Base-by-base conservation (phyloP, 2,888 invertebrate genomes). In the Lasioglossum morio region DNA sequence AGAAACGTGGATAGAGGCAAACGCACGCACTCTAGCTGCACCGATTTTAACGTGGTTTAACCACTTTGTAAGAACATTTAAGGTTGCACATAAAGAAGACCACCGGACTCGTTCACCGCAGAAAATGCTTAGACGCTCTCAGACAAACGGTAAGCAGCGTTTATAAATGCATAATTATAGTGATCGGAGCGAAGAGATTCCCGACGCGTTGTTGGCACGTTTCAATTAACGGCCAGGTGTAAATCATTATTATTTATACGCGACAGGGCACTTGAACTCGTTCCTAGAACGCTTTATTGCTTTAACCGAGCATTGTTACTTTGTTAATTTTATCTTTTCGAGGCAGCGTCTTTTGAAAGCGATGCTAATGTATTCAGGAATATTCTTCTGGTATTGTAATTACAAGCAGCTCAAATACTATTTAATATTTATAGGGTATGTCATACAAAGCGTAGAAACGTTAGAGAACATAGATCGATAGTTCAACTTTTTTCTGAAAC, bases 151-250 rank as follows among this genome's bases (percentile, higher is more conserved):
- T 34, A 69, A 69, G 66, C 23, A 30, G 30, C 66, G 23, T 69
- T 37, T 69, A 69, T 69, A 69, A 69, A 69, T 69, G 30, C 19
- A 23, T 69, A 69, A 69, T 69, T 69, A 69, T 2, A 69, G 69
- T 37, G 69, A 69, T 69, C 23, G 23, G 30, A 37, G 23, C 8
- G 34, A 10, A 34, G 23, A 37, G 37, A 19, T 80, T 80, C 57
- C 73, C 66, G 78, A 79, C 75, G 69, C 73, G 77, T 75, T 60
- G 80, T 69, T 57, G 83, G 81, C 79, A 74, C 80, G 79, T 79
- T 88, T 86, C 85, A 90, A 89, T 89, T 89, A 89, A 89, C 86
- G 72, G 53, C 74, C 81, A 88, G 82, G 79, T 85, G 88, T 86
- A 85, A 82, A 89, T 86, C 79, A 88, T 88, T 86, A 84, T 85